Evolutionary conservation across 2,797 vertebrate species (phyloP), one percentile per base, ranked within the genome.

Genomic region (Menidia menidia): DNA sequence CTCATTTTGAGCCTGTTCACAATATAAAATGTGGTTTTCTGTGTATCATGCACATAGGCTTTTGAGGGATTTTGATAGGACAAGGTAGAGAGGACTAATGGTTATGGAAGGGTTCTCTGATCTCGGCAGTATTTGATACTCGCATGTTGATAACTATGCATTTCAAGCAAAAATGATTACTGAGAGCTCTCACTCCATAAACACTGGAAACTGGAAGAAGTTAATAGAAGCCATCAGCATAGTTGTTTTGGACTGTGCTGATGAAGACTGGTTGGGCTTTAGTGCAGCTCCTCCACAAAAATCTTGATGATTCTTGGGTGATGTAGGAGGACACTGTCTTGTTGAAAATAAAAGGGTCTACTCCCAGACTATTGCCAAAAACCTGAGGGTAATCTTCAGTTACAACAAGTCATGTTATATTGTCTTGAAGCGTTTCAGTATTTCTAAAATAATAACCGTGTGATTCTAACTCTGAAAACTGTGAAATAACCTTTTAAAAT

Each of bases 1-100:
- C 39, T 69, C 62, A 55, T 62, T 68, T 41, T 52, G 16, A 41
- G 65, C 55, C 55, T 47, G 12, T 41, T 47, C 35, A 16, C 57
- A 1, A 39, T 39, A 5, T 39, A 39, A 39, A 39, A 39, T 6
- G 35, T 39, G 35, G 9, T 39, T 39, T 39, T 39, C 35, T 39
- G 35, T 9, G 4, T 1, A 39, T 39, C 1, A 12, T 54, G 55
- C 19, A 56, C 50, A 41, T 7, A 77, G 56, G 31, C 39, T 48
- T 69, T 31, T 57, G 12, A 16, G 4, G 12, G 33, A 50, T 73
- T 69, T 67, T n/a, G 35, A 25, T 0, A 58, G 32, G 47, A 47
- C n/a, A 57, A 45, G 50, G 8, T 5, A 33, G 16, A 30, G 42
- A 0, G 13, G 43, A 18, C 10, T 7, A 0, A 56, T 18, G 4